Conservation (phyloP, 1,140 invertebrate genomes). For the Sinonovacula constricta region DNA sequence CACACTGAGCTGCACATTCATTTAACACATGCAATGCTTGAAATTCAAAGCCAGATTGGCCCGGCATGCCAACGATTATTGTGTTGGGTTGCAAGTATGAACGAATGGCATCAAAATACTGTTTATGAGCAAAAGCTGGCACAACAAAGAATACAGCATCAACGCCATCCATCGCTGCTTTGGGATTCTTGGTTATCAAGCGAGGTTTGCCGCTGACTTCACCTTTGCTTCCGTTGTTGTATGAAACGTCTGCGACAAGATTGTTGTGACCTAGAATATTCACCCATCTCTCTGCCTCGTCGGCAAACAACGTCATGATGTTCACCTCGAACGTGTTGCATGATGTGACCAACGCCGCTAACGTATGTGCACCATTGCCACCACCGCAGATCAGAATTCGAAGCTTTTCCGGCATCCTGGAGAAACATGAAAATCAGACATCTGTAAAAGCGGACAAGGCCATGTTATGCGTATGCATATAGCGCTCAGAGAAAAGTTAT, state of each 20-base stretch:
- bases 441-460: no score
- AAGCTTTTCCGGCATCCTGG: no score
- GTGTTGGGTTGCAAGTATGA: constrained; percentile 58
- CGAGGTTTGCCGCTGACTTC: constrained; percentile 55
- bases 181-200: constrained; percentile 62
- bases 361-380: constrained; percentile 67
- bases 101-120: constrained; percentile 66
- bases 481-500: no score
- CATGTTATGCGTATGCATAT: no score
- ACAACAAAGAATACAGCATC: constrained; percentile 64
- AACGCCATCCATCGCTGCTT: constrained; percentile 52
- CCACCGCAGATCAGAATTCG: constrained; percentile 65
- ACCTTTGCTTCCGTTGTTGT: constrained; percentile 52
- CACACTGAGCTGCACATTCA: constrained; percentile 42
- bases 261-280: constrained; percentile 56
- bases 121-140: constrained; percentile 64
- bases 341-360: constrained; percentile 65
- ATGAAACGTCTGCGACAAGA: constrained; percentile 56
- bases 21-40: constrained; percentile 57
- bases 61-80: constrained; percentile 66
- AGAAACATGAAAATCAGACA: no score
- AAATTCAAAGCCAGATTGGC: constrained; percentile 70
- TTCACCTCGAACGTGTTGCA: constrained; percentile 59
- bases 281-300: constrained; percentile 69
- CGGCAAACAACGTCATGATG: constrained; percentile 64